Base-by-base conservation (phyloP, 2,113 vertebrate genomes). In the Daboia siamensis region DNA sequence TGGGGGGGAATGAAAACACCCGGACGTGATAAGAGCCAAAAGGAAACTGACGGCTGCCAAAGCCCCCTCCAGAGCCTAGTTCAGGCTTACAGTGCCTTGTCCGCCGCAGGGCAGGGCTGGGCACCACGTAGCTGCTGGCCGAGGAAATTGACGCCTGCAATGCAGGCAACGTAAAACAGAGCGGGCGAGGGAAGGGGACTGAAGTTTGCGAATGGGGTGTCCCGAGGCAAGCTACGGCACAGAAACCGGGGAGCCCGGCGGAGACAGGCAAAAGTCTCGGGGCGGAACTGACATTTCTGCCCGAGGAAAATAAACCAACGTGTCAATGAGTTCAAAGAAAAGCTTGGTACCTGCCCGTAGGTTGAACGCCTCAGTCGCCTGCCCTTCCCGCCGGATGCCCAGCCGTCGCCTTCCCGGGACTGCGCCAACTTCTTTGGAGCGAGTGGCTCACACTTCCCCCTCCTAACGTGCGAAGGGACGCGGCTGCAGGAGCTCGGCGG, bases 401-500 rank as follows among this genome's bases (percentile, higher is more conserved):
- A 21, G 64, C 20, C 26, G 55, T 91, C 26, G 46, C 55, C 74
- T 80, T 44, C 39, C 80, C 3, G 21, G 9, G 26, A 86, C 86
- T 56, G 61, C 91, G 46, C 48, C 87, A 48, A 84, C 52, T 92
- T 89, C 59, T 88, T 55, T 33, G 20, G 69, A 52, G 64, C 48
- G 33, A 56, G 86, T 3, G 11, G 61, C 91, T 87, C 57, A 21
- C 51, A 11, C 61, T 54, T 17, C 4, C 24, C 11, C 23, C 26
- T n/a, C 20, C 33, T 24, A 56, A 6, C 39, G 13, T 3, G 9
- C 44, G 51, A 61, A 93, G 56, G 74, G 92, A 93, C 88, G 56
- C 56, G 92, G 92, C 88, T 33, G 24, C 91, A 48, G 56, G n/a
- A 86, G 86, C 90, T 85, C 90, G 90, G 54, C 90, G 57, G 85